phyloP scores from a whole-genome alignment of 1,140 invertebrate species.

The Bombus confusus region DNA sequence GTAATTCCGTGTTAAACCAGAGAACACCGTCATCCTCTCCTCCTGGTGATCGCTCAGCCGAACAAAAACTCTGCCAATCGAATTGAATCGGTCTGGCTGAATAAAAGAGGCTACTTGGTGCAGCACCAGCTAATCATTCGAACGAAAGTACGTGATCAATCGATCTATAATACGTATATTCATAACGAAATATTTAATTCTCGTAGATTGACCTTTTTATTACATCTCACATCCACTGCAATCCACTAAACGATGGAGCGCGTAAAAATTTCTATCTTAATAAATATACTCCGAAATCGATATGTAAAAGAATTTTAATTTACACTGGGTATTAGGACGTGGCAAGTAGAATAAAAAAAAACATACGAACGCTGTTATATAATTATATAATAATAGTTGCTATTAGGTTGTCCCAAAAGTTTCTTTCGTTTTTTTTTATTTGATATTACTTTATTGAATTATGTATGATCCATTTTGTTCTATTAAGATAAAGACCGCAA shows the following conservation, averaged over 20 bases:
- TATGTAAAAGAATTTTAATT: no score
- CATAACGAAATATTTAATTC: not conserved
- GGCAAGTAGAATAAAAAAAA: no score
- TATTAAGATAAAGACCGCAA: no score
- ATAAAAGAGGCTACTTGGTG: not conserved
- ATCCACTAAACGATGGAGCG: no score
- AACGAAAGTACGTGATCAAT: not conserved
- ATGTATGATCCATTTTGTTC: no score
- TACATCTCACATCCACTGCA: no score
- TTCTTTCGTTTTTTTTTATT: no score
- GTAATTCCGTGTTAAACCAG: conserved; percentile 17
- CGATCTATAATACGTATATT: conserved; percentile 1
- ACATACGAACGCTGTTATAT: no score
- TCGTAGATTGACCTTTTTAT: not conserved
- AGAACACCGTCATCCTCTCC: not conserved
- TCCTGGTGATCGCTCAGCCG: not conserved
- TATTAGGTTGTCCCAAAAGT: no score
- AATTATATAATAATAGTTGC: no score
- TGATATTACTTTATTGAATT: no score
- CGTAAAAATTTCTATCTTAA: not conserved
- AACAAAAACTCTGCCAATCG: conserved; percentile 17
- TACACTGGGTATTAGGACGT: no score
- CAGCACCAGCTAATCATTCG: not conserved
- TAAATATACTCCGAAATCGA: not conserved
- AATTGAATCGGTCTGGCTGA: not conserved